Evolutionary conservation across 2,888 invertebrate species (phyloP).

Genomic region (Phengaris arion): DNA sequence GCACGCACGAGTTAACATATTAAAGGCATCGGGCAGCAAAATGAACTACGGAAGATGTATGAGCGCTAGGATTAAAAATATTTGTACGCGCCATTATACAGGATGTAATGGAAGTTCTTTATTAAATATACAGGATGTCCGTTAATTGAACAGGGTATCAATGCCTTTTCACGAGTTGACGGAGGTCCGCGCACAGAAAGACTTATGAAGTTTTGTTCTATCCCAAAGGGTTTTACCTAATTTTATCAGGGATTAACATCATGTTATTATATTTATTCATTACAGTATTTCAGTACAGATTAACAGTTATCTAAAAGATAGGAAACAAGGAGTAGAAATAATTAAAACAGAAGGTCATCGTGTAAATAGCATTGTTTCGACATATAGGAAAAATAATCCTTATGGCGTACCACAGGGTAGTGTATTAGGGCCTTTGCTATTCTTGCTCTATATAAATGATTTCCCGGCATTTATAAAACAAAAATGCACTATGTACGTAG

Average conservation of each 20-base stretch:
- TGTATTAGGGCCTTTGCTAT: too few species aligned
- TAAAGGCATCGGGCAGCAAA: conserved; percentile 67
- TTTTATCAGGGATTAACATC: conserved; percentile 27
- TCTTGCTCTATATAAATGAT: too few species aligned
- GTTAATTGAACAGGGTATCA: conserved; percentile 70
- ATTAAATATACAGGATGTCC: conserved; percentile 69
- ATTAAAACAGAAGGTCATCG: too few species aligned
- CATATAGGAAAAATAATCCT: too few species aligned
- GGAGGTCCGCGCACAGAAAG: conserved; percentile 54
- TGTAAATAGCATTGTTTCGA: too few species aligned
- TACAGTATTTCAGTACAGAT: too few species aligned
- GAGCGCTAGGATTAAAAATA: conserved; percentile 77
- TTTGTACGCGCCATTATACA: conserved; percentile 78
- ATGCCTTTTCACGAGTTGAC: conserved; percentile 61
- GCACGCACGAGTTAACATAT: conserved; percentile 46
- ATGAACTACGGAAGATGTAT: conserved; percentile 78
- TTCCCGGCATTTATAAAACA: too few species aligned
- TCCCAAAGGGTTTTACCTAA: conserved; percentile 25
- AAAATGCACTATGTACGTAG: too few species aligned
- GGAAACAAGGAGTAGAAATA: too few species aligned
- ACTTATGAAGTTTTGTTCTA: conserved; percentile 36
- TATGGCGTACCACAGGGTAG: too few species aligned
- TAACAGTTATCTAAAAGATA: too few species aligned
- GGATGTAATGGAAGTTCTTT: conserved; percentile 76
- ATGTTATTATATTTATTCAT: conserved; percentile 25